A percentile compares a stretch with the other conserved stretches of the same genome.
Evolutionary conservation across 2,888 invertebrate genomes (phyloP).

Genomic region (Epsilonema sp.): DNA sequence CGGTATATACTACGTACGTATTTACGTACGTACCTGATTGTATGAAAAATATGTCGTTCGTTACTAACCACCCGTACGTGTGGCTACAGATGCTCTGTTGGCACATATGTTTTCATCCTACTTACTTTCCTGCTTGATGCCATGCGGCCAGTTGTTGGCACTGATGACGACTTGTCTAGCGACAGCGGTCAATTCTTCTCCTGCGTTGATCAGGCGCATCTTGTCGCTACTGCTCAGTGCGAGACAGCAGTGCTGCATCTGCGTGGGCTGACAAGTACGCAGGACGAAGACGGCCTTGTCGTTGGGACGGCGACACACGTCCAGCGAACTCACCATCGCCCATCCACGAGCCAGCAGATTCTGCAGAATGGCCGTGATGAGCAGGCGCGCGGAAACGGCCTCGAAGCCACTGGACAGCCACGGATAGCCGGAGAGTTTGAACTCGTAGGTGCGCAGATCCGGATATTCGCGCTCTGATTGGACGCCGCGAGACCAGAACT

Average conservation of each 20-base stretch:
- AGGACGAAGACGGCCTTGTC: constrained; percentile 10
- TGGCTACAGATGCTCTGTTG: too few relatives aligned
- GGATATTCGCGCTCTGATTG: not conserved
- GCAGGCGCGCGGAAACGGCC: constrained; percentile 5
- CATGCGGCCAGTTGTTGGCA: too few relatives aligned
- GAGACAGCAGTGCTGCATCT: not conserved
- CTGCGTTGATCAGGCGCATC: not conserved
- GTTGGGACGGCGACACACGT: constrained; percentile 6
- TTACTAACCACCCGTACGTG: too few relatives aligned
- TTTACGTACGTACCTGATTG: too few relatives aligned
- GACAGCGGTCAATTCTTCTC: not conserved
- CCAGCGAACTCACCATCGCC: constrained; percentile 6
- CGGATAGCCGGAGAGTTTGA: constrained; percentile 8
- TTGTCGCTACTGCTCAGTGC: not conserved
- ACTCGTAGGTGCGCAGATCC: constrained; percentile 4
- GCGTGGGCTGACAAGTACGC: not conserved
- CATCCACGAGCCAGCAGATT: constrained; percentile 3
- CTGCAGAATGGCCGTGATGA: constrained; percentile 7
- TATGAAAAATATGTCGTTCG: too few relatives aligned
- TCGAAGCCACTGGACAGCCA: constrained; percentile 6
- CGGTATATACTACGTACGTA: too few relatives aligned
- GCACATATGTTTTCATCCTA: too few relatives aligned
- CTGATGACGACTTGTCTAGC: not conserved
- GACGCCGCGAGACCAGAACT: not conserved
- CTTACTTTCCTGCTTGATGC: too few relatives aligned